phyloP scores from a whole-genome alignment of 2,113 vertebrate genomes.

The Semicossyphus pulcher region DNA sequence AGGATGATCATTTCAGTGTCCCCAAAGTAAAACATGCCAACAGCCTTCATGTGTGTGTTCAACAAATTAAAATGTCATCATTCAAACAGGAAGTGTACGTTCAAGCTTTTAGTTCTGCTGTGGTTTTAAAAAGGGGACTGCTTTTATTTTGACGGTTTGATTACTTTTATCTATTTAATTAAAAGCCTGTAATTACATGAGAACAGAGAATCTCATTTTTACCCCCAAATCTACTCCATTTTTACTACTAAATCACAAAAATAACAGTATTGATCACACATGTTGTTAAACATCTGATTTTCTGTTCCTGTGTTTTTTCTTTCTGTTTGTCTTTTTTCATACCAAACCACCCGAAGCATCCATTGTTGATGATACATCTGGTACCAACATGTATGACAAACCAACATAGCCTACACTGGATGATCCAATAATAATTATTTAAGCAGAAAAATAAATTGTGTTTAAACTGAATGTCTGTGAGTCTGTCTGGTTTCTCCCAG shows the following conservation, averaged over 20 bases:
- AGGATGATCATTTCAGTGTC: no score
- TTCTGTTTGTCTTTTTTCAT: slow-evolving; percentile 88
- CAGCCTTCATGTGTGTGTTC: slow-evolving; percentile 18
- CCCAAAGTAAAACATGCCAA: slow-evolving; percentile 85
- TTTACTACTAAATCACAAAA: slow-evolving; percentile 48
- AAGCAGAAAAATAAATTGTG: slow-evolving; percentile 99
- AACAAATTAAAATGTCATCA: slow-evolving; percentile 68
- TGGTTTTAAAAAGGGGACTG: slow-evolving; percentile 90
- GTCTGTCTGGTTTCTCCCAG: slow-evolving; percentile 4
- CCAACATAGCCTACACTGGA: slow-evolving; percentile 95
- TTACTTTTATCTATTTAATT: slow-evolving; percentile 82
- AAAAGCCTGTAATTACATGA: slow-evolving; percentile 62
- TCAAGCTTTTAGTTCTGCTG: slow-evolving; percentile 91
- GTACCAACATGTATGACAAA: slow-evolving; percentile 93
- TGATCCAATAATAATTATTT: slow-evolving; percentile 97
- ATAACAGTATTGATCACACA: slow-evolving; percentile 34
- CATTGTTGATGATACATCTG: slow-evolving; percentile 88
- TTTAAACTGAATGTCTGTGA: slow-evolving; percentile 84
- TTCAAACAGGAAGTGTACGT: slow-evolving; percentile 91
- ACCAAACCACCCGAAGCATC: slow-evolving; percentile 87
- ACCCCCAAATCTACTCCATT: slow-evolving; percentile 59
- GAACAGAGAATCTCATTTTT: slow-evolving; percentile 65
- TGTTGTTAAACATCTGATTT: slow-evolving; percentile 23
- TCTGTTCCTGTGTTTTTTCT: slow-evolving; percentile 76
- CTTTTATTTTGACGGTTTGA: slow-evolving; percentile 90